A percentile compares a stretch with the other conserved stretches of the same genome.
These are phyloP conservation scores for Elgaria multicarinata DNA, from an alignment of 2,113 vertebrate genomes.

Conservation along the genomic window DNA sequence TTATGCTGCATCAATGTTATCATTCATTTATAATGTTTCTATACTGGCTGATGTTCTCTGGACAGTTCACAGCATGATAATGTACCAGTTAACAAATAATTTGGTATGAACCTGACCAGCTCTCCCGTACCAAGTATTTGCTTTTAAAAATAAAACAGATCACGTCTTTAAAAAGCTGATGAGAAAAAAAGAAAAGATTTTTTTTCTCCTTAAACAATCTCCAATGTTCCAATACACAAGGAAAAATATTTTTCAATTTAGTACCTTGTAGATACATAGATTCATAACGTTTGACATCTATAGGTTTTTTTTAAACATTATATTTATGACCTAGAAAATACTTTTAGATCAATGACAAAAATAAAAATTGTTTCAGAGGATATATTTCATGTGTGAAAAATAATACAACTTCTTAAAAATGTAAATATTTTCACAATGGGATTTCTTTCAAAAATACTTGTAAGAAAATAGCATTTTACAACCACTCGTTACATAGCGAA, in stretches of 20 bases:
- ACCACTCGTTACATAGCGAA: slow-evolving; percentile 71
- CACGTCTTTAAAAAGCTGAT: fast-evolving
- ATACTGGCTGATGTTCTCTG: too few species aligned
- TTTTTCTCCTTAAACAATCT: slow-evolving; percentile 1
- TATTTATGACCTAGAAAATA: slow-evolving; percentile 67
- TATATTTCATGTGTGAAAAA: slow-evolving; percentile 47
- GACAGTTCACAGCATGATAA: too few species aligned
- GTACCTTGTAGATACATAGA: slow-evolving; percentile 72
- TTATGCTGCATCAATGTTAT: slow-evolving; percentile 42
- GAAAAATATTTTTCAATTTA: slow-evolving; percentile 66
- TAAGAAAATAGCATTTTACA: slow-evolving; percentile 81
- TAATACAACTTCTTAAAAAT: slow-evolving; percentile 68
- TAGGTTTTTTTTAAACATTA: slow-evolving; percentile 64
- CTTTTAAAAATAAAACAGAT: slow-evolving; percentile 20
- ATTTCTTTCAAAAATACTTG: slow-evolving; percentile 74
- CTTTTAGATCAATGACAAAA: slow-evolving; percentile 74
- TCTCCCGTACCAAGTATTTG: slow-evolving; percentile 45
- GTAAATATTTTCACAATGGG: slow-evolving; percentile 59
- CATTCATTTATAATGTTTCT: too few species aligned
- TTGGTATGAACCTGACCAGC: slow-evolving; percentile 45
- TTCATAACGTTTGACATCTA: slow-evolving; percentile 69
- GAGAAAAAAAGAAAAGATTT: slow-evolving; percentile 11
- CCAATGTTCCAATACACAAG: slow-evolving; percentile 50
- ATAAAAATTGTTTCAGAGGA: slow-evolving; percentile 68
- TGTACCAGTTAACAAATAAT: slow-evolving; percentile 23